Base-by-base conservation (phyloP, 2,888 invertebrate species). In the Agrochola lychnidis region DNA sequence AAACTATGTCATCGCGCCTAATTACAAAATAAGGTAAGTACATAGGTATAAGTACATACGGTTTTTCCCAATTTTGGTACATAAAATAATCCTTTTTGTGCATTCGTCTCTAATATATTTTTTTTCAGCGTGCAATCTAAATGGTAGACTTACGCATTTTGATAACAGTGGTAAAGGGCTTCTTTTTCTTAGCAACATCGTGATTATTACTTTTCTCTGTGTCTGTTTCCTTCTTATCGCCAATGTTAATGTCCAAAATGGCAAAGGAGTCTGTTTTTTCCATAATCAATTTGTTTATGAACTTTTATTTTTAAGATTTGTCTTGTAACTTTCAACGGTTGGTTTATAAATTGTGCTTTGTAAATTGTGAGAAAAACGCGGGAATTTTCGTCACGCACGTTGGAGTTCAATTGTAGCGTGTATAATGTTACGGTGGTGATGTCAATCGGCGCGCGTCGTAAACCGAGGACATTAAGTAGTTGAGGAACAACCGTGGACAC, bases 71-170 rank as follows among this genome's bases (percentile, higher is more conserved):
- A 73, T 25, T 61, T 51, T 42, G 5, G 12, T 16, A 40, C 9
- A 45, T 7, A 22, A 36, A 36, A 45, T 59, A 40, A 70, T 19
- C 9, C 10, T 19, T n/a, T 57, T 36, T 73, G 10, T 40, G 25
- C 45, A 45, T 30, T 48, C 12, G 16, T 19, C 5, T 51, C 22
- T 22, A 30, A 1, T 36, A 9, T n/a, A 30, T 36, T 61, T 42
- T 48, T 48, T 68, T 76, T 14, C 10, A 56, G 16, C 10, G 56
- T 25, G 53, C 1, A 36, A 57, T 3, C n/a, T 42, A 53, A 64
- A n/a, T 66, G 45, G 67, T 70, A 67, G 79, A 95, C 96, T 96
- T 94, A 96, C 96, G 94, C 89, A 94, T 93, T 90, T 94, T 94
- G 81, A 96, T 91, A 76, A 95, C 92, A 45, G 94, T 94, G 67